These are phyloP conservation scores for Dipodomys merriami DNA, from an alignment of 2,113 vertebrate genomes.

Conservation along the genomic window DNA sequence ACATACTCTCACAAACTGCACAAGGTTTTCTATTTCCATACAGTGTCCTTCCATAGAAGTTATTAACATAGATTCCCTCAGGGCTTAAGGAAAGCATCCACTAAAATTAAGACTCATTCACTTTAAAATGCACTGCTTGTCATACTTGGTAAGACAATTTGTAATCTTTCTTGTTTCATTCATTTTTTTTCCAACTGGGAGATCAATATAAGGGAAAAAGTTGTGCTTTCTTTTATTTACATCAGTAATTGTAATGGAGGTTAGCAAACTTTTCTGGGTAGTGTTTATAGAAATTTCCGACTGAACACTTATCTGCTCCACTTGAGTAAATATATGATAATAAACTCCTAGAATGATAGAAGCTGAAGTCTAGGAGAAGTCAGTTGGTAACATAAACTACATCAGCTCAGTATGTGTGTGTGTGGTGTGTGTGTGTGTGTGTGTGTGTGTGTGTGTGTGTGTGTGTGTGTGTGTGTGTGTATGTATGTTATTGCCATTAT, in stretches of 20 bases:
- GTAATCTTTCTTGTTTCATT: slow-evolving; percentile 55
- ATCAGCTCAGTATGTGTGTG: no score
- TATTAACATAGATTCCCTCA: neutral
- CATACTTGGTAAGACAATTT: neutral
- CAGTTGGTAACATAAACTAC: neutral
- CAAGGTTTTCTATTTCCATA: neutral
- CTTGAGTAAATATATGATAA: neutral
- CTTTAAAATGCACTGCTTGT: neutral
- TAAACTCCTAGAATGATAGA: neutral
- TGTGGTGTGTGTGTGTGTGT: neutral
- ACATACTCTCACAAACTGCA: neutral
- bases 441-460: neutral
- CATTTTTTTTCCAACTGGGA: slow-evolving; percentile 1
- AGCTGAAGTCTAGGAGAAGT: neutral
- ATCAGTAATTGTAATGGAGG: slow-evolving; percentile 26
- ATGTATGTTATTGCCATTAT: no score
- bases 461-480: neutral
- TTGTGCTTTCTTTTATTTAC: neutral
- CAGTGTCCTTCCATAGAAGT: neutral
- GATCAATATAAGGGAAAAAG: slow-evolving; percentile 32
- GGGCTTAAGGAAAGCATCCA: neutral
- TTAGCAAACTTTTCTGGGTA: slow-evolving; percentile 36
- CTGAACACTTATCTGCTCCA: neutral
- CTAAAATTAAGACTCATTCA: neutral
- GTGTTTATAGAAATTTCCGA: slow-evolving; percentile 3